Base-by-base conservation (phyloP, 2,888 invertebrate species). In the Macrosoma leucophasiata region DNA sequence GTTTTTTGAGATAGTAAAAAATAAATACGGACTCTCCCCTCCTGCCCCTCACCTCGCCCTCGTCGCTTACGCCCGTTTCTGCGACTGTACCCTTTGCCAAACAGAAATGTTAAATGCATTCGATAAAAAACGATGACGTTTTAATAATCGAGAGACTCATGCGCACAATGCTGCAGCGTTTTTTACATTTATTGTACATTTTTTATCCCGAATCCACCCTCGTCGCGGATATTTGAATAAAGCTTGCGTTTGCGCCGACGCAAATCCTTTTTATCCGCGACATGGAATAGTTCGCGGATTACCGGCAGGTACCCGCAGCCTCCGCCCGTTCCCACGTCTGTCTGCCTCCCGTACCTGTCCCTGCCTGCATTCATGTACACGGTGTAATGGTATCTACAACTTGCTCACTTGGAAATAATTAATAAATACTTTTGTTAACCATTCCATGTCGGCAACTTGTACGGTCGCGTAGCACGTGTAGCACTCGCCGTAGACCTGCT, bases 91-190 rank as follows among this genome's bases (percentile, higher is more conserved):
- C 72, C 75, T 61, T 64, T 56, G 55, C 33, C 49, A 46, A 37
- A 38, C 31, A 43, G 44, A 41, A 37, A 38, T 39, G 37, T 12
- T 31, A 44, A 38, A 39, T 36, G 29, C 27, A 41, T 38, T 47
- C 55, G 51, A 53, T 56, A 62, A 58, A 61, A 55, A 49, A 43
- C 34, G 55, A 53, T 62, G 68, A 73, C 65, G 63, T 61, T 62
- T 73, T 69, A 71, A 75, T 74, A 64, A 55, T 54, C 48, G 42
- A 39, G 29, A 31, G 33, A n/a, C n/a, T n/a, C 40, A 43, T 43
- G 45, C 39, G 39, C 41, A 56, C 47, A 51, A 53, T 43, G 39
- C 38, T 27, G 20, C 26, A 46, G 24, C 15, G 17, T 33, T 42
- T 46, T 36, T 36, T 39, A 36, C 33, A 30, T 17, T 29, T 39